Percentiles rank a stretch among this genome's conserved stretches.
These are phyloP conservation scores for Sceliomorpha sp. DNA, from an alignment of 2,888 invertebrate species.

Conservation along the genomic window DNA sequence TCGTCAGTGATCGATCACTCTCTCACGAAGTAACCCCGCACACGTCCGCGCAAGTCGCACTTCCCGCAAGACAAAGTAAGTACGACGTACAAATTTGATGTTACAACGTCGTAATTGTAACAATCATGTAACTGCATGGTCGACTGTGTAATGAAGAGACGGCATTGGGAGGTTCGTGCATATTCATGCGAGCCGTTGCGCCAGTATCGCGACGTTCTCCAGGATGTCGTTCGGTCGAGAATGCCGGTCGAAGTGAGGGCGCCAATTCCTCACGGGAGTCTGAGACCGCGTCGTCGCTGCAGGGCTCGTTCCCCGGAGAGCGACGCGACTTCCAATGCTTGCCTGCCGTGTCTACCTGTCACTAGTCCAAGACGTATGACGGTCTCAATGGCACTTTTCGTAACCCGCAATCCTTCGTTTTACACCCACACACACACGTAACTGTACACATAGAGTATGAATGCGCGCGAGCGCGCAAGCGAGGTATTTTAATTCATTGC, in stretches of 20 bases:
- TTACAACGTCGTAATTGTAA: too few species aligned
- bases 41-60: too few species aligned
- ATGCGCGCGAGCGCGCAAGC: too few species aligned
- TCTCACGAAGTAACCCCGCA: too few species aligned
- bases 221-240: constrained; percentile 57
- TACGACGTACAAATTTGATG: too few species aligned
- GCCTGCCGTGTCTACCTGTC: constrained; percentile 66
- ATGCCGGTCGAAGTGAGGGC: constrained; percentile 48
- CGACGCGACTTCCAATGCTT: constrained; percentile 57
- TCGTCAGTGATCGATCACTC: too few species aligned
- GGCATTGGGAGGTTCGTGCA: constrained; percentile 33
- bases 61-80: too few species aligned
- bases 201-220: constrained; percentile 66
- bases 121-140: background rate
- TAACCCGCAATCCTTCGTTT: constrained; percentile 2
- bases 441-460: too few species aligned
- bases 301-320: constrained; percentile 68
- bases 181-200: constrained; percentile 48
- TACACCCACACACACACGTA: too few species aligned
- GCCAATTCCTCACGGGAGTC: constrained; percentile 71
- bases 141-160: constrained; percentile 20
- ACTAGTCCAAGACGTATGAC: constrained; percentile 71
- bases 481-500: too few species aligned
- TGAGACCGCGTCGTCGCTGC: constrained; percentile 74
- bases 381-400: constrained; percentile 64